Evolutionary conservation across 30 jellyfish, hydroid and myxozoan species (phyloP).

Genomic region (Turritopsis dohrnii): DNA sequence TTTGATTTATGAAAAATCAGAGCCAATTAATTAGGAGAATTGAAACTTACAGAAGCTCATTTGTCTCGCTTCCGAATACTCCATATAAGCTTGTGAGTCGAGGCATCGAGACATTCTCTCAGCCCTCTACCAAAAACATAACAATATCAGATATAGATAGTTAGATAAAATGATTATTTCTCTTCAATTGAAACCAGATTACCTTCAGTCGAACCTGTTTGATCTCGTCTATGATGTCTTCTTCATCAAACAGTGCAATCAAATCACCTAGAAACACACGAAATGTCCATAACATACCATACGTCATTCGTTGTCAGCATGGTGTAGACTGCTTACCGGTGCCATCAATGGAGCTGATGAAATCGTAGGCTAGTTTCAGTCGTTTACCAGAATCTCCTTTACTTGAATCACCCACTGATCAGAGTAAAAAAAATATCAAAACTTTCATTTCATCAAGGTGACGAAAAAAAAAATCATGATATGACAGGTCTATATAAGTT

Average conservation of each 20-base stretch:
- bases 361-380: conserved; percentile 85
- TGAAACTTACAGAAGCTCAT: conserved; percentile 70
- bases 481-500: background rate
- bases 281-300: background rate
- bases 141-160: background rate
- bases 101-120: conserved; percentile 74
- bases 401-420: conserved; percentile 72
- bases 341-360: conserved; percentile 90
- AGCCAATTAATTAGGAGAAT: background rate
- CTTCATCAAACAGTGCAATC: conserved; percentile 80
- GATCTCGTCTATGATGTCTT: conserved; percentile 70
- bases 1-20: background rate
- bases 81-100: conserved; percentile 90
- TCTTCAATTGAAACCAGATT: background rate
- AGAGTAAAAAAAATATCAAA: no score
- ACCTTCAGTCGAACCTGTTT: conserved; percentile 77
- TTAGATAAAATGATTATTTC: background rate
- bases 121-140: conserved; percentile 63
- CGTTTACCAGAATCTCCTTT: conserved; percentile 88
- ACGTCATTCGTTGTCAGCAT: background rate
- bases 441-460: no score
- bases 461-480: no score
- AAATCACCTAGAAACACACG: conserved; percentile 55
- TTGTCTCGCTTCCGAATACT: conserved; percentile 85
- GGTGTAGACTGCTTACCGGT: conserved; percentile 47